These are phyloP conservation scores for Microcebus jonahi DNA, from an alignment of 2,113 vertebrate species.

Conservation along the genomic window DNA sequence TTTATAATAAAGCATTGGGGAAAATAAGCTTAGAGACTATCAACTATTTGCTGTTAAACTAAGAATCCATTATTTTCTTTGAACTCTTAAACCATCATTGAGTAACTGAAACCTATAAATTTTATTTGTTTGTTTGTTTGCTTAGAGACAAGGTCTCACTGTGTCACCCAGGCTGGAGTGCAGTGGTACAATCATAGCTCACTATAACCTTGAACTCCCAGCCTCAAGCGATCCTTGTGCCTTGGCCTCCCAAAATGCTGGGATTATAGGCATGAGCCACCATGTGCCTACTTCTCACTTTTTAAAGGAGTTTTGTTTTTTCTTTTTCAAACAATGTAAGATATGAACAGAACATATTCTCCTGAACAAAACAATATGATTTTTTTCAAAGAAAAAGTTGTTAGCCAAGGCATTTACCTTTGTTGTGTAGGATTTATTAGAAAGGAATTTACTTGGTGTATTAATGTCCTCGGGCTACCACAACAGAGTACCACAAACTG, in stretches of 20 bases:
- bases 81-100: neutral
- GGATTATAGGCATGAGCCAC: no score
- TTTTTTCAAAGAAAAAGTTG: neutral
- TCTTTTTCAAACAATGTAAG: neutral
- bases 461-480: neutral
- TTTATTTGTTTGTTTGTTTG: no score
- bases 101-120: neutral
- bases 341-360: neutral
- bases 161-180: no score
- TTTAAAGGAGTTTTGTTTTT: neutral
- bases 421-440: neutral
- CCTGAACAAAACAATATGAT: neutral
- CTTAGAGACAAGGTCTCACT: no score
- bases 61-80: constrained; percentile 18
- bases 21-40: neutral
- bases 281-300: neutral
- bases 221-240: no score
- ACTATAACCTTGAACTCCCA: no score
- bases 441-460: neutral
- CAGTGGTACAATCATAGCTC: no score
- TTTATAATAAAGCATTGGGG: neutral
- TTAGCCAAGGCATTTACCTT: constrained; percentile 1
- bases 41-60: constrained; percentile 2
- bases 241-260: no score
- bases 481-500: neutral